Percentiles rank a stretch among this genome's conserved stretches.
Evolutionary conservation across 2,113 vertebrate species (phyloP).

Genomic region (Thomomys bottae): DNA sequence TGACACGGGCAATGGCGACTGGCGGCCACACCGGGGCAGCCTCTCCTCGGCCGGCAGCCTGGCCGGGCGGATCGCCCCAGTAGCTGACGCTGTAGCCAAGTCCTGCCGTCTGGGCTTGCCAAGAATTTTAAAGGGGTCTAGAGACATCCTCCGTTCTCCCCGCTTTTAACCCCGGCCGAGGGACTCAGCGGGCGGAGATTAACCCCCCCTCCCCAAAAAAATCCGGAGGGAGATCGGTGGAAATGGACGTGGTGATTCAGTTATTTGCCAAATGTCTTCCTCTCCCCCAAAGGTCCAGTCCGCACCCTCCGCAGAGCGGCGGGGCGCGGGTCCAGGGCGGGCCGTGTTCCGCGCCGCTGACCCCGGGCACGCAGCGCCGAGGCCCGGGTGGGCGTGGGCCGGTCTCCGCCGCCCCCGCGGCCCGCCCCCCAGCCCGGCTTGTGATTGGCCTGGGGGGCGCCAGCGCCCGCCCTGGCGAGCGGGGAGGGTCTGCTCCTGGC

Average conservation of each 20-base stretch:
- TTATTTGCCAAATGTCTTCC: slow-evolving; percentile 31
- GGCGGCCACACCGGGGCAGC: slow-evolving; percentile 77
- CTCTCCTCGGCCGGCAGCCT: slow-evolving; percentile 54
- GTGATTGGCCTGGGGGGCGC: slow-evolving; percentile 78
- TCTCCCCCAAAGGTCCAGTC: not conserved
- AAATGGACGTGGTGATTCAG: not conserved
- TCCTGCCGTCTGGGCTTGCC: slow-evolving; percentile 24
- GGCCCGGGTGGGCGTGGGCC: slow-evolving; percentile 18
- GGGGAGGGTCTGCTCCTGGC: slow-evolving; percentile 64
- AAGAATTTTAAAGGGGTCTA: slow-evolving; percentile 60
- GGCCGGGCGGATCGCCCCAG: not conserved
- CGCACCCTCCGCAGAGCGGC: not conserved
- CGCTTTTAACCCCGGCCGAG: not conserved
- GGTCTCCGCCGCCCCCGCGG: slow-evolving; percentile 3
- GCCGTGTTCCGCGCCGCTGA: not conserved
- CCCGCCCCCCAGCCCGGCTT: slow-evolving; percentile 63
- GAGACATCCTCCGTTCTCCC: slow-evolving; percentile 15
- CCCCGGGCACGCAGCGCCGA: not conserved
- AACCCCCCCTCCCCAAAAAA: not conserved
- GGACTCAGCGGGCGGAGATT: not conserved
- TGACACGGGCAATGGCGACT: slow-evolving; percentile 62
- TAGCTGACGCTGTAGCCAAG: slow-evolving; percentile 27
- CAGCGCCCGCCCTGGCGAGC: slow-evolving; percentile 69
- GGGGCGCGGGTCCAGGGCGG: not conserved
- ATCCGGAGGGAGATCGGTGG: not conserved